Conservation (phyloP, 2,113 vertebrate species). For the Cololabis saira region DNA sequence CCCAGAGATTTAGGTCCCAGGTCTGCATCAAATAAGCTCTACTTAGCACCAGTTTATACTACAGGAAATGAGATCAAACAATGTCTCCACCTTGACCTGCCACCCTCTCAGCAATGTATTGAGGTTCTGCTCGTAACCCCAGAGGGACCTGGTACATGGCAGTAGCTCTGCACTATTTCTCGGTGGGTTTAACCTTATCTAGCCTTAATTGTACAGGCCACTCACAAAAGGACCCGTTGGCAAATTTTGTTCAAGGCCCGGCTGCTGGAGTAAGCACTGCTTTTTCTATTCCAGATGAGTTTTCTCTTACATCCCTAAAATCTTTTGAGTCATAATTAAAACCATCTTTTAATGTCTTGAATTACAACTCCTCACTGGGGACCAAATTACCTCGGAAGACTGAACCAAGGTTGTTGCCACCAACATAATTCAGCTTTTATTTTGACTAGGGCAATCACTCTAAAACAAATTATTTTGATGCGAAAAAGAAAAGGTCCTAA, state of each 20-base stretch:
- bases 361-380: neutral
- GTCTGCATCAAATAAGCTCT: too few species aligned
- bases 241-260: slow-evolving; percentile 6
- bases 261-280: neutral
- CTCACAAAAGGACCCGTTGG: slow-evolving; percentile 2
- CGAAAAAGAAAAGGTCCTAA: too few species aligned
- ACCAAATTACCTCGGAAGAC: neutral
- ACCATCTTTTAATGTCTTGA: slow-evolving; percentile 2
- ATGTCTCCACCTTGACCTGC: too few species aligned
- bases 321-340: neutral
- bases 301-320: slow-evolving; percentile 8
- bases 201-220: neutral
- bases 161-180: slow-evolving; percentile 1
- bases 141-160: neutral
- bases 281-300: slow-evolving; percentile 5
- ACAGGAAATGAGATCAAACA: too few species aligned
- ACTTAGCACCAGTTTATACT: too few species aligned
- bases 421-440: too few species aligned
- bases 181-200: neutral
- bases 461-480: too few species aligned
- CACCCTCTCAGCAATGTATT: too few species aligned
- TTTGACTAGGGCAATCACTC: too few species aligned
- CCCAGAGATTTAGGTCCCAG: too few species aligned
- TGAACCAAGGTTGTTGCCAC: too few species aligned
- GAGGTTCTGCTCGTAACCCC: neutral